Conservation (phyloP, 2,888 invertebrate genomes). For the Andricus curvator region DNA sequence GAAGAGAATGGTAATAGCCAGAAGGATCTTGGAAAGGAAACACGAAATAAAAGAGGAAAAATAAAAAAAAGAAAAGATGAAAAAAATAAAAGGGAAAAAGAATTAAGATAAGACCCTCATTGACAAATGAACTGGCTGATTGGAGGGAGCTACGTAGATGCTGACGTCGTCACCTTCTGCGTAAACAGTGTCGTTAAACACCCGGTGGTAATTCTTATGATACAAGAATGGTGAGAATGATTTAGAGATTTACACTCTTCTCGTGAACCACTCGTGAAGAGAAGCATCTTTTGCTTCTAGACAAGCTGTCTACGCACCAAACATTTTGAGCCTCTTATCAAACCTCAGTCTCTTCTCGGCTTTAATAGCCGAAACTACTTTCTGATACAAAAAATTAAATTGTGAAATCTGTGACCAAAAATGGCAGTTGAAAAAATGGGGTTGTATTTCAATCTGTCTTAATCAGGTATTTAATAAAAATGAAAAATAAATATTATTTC, state of each 20-base stretch:
- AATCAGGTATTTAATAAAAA: neutral
- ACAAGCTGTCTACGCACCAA: constrained; percentile 28
- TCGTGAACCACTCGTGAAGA: neutral
- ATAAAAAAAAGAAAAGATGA: neutral
- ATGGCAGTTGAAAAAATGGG: neutral
- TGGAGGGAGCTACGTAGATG: constrained; percentile 8
- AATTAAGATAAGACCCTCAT: neutral
- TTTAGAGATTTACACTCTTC: constrained; percentile 38
- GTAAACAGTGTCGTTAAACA: constrained; percentile 26
- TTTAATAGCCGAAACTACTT: neutral
- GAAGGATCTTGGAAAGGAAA: neutral
- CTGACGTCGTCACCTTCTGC: constrained; percentile 14
- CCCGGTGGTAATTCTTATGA: constrained; percentile 16
- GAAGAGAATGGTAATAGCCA: neutral
- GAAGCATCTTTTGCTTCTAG: neutral
- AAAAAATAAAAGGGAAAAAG: neutral
- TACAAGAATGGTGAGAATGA: constrained; percentile 2
- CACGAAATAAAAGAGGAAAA: neutral
- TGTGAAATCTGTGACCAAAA: neutral
- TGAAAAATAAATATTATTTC: neutral
- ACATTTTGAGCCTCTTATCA: constrained; percentile 22
- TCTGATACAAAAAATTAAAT: neutral
- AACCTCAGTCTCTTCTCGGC: neutral
- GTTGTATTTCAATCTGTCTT: neutral
- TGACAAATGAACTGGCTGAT: neutral